Conservation (phyloP, 2,888 invertebrate genomes). For the Cenopis cana region DNA sequence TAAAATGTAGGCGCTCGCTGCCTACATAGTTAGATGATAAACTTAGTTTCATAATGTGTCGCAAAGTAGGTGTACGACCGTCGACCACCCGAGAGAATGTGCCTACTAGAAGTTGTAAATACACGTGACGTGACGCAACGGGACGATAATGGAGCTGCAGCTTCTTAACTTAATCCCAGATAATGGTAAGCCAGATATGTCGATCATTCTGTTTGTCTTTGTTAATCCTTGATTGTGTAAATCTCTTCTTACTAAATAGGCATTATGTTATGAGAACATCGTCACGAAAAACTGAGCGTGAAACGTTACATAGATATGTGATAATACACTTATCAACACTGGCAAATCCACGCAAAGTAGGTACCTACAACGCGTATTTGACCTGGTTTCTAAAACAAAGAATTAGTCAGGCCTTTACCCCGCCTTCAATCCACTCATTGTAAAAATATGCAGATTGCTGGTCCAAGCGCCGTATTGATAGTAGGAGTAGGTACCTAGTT, state of each 20-base stretch:
- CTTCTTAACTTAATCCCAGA: conserved; percentile 66
- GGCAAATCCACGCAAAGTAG: conserved; percentile 65
- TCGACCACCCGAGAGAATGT: conserved; percentile 76
- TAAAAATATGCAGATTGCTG: conserved; percentile 56
- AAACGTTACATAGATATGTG: conserved; percentile 45
- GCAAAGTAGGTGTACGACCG: conserved; percentile 63
- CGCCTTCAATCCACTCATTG: conserved; percentile 56
- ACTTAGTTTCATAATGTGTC: conserved; percentile 64
- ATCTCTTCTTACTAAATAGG: neutral
- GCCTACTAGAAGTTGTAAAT: conserved; percentile 70
- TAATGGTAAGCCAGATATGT: conserved; percentile 71
- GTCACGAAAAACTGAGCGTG: neutral
- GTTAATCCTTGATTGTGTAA: conserved; percentile 54
- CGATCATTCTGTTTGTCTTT: conserved; percentile 55
- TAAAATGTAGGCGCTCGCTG: conserved; percentile 50
- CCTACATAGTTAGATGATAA: conserved; percentile 57
- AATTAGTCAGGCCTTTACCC: conserved; percentile 61
- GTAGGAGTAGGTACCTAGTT: too few relatives aligned
- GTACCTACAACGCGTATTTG: conserved; percentile 56
- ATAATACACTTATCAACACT: conserved; percentile 56
- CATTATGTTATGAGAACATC: neutral
- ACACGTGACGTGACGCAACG: conserved; percentile 74
- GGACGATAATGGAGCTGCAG: conserved; percentile 66
- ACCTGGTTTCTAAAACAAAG: conserved; percentile 75
- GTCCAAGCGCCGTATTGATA: neutral